Conservation (phyloP, 2,888 invertebrate species). For the Anodontia alba region DNA sequence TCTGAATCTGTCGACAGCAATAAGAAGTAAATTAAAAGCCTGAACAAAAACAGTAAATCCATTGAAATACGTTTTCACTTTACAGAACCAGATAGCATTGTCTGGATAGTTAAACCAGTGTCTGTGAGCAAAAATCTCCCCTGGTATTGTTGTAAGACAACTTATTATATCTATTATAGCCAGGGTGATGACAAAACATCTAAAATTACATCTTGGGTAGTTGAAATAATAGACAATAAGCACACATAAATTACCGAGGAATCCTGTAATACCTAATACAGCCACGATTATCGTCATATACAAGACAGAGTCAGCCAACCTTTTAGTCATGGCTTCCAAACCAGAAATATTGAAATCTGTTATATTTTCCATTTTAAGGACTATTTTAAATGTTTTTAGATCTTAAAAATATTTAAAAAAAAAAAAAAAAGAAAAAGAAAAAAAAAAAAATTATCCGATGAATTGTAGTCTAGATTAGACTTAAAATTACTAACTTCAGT, state of each 20-base stretch:
- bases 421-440: no score
- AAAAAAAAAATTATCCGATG: no score
- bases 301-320: conserved; percentile 18
- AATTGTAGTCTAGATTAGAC: no score
- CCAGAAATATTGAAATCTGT: neutral
- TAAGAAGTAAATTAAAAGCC: conserved; percentile 38
- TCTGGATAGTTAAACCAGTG: conserved; percentile 32
- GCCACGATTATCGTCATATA: conserved; percentile 30
- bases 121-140: conserved; percentile 26
- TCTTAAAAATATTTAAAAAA: no score
- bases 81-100: conserved; percentile 31
- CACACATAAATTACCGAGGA: conserved; percentile 30
- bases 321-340: neutral
- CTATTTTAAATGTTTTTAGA: no score
- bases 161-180: conserved; percentile 33
- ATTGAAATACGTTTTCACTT: conserved; percentile 41
- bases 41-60: conserved; percentile 42
- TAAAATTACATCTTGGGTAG: conserved; percentile 36
- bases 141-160: conserved; percentile 35
- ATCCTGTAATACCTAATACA: conserved; percentile 27
- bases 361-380: neutral
- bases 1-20: conserved; percentile 35
- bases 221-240: conserved; percentile 25
- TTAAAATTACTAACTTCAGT: no score
- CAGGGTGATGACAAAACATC: conserved; percentile 36